Conservation (phyloP, 2,797 vertebrate genomes). For the Pelodytes ibericus region DNA sequence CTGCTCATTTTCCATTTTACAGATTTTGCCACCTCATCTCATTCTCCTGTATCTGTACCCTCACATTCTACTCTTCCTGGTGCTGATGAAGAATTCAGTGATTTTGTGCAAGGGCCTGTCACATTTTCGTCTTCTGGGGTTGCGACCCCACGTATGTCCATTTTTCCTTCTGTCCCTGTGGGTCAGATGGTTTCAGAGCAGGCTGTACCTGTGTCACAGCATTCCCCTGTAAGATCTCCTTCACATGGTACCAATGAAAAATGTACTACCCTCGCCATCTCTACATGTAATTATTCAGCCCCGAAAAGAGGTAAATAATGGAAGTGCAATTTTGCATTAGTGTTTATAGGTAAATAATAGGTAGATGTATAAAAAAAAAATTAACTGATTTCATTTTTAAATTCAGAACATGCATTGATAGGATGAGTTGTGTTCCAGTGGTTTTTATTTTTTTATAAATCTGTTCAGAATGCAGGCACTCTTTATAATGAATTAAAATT, state of each 20-base stretch:
- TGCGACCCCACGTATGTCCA: not conserved
- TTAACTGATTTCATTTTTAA: too few species aligned
- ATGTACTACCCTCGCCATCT: conserved; percentile 62
- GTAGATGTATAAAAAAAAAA: too few species aligned
- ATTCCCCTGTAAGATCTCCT: conserved; percentile 76
- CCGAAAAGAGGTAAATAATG: conserved; percentile 71
- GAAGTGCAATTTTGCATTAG: too few species aligned
- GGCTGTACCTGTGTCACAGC: conserved; percentile 77
- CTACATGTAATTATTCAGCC: conserved; percentile 67
- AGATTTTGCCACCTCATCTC: conserved; percentile 92
- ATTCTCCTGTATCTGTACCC: conserved; percentile 83
- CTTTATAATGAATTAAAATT: too few species aligned
- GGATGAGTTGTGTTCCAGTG: too few species aligned
- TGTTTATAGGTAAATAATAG: too few species aligned
- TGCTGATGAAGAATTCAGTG: conserved; percentile 92
- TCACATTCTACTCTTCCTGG: conserved; percentile 80
- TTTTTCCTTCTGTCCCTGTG: not conserved
- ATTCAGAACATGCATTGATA: too few species aligned
- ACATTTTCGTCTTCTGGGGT: conserved; percentile 66
- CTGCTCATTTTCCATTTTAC: conserved; percentile 84
- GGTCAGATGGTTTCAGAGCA: conserved; percentile 71
- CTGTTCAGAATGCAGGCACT: too few species aligned
- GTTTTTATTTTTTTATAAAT: too few species aligned
- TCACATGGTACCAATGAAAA: conserved; percentile 2
- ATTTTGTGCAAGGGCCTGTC: conserved; percentile 93